Conservation (phyloP, 2,888 invertebrate genomes). For the Lasioglossum morio region DNA sequence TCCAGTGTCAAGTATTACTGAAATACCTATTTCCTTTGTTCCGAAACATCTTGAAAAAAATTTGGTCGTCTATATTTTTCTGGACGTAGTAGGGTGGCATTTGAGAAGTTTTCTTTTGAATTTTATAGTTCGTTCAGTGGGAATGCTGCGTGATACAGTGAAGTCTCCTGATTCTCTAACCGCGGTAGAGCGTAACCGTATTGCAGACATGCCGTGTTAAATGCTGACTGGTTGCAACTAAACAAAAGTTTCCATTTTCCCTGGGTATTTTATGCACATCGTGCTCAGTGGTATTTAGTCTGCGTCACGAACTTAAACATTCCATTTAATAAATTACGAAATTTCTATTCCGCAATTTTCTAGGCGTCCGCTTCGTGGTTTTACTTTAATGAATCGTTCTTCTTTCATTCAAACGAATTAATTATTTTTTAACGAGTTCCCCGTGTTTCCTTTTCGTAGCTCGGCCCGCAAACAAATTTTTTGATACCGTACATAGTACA, state of each 20-base stretch:
- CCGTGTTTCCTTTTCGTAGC: not conserved
- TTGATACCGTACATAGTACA: not conserved
- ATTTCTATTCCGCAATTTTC: conserved; percentile 8
- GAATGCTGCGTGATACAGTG: not conserved
- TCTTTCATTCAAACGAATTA: conserved; percentile 8
- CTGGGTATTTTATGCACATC: not conserved
- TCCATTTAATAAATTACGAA: conserved; percentile 1
- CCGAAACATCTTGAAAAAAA: not conserved
- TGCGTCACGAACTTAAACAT: not conserved
- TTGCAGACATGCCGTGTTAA: not conserved
- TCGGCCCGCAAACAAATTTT: not conserved
- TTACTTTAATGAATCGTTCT: conserved; percentile 2
- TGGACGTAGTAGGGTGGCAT: not conserved
- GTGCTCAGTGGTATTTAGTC: not conserved
- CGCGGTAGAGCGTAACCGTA: not conserved
- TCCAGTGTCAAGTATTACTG: not conserved
- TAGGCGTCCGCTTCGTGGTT: not conserved
- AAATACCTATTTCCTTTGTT: not conserved
- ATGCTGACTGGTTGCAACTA: not conserved
- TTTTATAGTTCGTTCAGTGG: not conserved
- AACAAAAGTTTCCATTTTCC: conserved; percentile 1
- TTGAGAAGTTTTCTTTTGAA: not conserved
- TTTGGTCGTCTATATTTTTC: not conserved
- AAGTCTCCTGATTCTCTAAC: not conserved
- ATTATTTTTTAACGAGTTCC: not conserved